Evolutionary conservation across 2,888 invertebrate genomes (phyloP).

Genomic region (Fissipunctia ypsillon): DNA sequence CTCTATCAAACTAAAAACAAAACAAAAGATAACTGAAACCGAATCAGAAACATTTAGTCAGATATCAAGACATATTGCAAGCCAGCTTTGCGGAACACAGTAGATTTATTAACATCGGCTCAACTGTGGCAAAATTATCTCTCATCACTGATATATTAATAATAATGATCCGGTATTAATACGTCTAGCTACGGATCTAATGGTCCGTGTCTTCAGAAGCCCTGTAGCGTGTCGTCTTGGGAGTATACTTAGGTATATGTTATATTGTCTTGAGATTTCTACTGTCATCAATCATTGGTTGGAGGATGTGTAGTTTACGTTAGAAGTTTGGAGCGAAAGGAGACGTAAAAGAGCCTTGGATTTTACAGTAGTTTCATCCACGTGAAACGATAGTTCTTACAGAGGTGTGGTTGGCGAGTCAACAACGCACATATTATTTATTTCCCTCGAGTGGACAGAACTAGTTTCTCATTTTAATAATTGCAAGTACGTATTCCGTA

Average conservation of each 20-base stretch:
- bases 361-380: neutral
- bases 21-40: constrained; percentile 37
- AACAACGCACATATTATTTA: neutral
- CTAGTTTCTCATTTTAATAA: neutral
- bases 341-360: neutral
- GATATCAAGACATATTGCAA: constrained; percentile 67
- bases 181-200: constrained; percentile 76
- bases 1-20: constrained; percentile 18
- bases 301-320: constrained; percentile 19
- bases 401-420: neutral
- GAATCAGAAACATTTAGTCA: constrained; percentile 44
- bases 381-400: neutral
- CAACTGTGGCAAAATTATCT: constrained; percentile 73
- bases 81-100: constrained; percentile 65
- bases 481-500: too few relatives aligned
- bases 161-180: constrained; percentile 82
- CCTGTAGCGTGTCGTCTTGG: constrained; percentile 69
- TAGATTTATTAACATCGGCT: constrained; percentile 72
- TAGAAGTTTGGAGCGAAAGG: neutral
- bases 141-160: constrained; percentile 80
- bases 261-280: constrained; percentile 32
- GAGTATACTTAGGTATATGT: constrained; percentile 27
- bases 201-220: constrained; percentile 74
- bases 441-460: neutral
- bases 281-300: constrained; percentile 54